phyloP scores from a whole-genome alignment of 2,888 invertebrate genomes.

The Metalampra italica region DNA sequence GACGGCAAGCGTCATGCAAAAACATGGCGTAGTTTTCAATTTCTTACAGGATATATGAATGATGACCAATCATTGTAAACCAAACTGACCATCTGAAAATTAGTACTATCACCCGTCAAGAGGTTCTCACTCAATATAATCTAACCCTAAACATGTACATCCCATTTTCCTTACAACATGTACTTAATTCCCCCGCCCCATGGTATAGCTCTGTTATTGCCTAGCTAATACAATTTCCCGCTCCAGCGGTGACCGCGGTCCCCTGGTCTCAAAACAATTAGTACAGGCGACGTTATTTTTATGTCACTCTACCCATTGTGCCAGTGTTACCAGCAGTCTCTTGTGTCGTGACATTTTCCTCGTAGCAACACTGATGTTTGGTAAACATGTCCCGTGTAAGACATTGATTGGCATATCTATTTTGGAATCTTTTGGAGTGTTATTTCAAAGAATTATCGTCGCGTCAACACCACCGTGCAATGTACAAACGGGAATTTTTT shows the following conservation, averaged over 20 bases:
- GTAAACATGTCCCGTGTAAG: background rate
- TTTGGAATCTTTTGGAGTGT: background rate
- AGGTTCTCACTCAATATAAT: too few relatives aligned
- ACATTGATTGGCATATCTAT: background rate
- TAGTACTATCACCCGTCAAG: too few relatives aligned
- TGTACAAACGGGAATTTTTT: too few relatives aligned
- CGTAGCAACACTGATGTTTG: background rate
- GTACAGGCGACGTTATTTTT: constrained; percentile 65
- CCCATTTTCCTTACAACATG: background rate
- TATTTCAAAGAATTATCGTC: too few relatives aligned
- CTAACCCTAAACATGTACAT: background rate
- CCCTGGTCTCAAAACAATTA: constrained; percentile 72
- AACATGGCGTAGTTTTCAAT: background rate
- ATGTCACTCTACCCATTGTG: constrained; percentile 46
- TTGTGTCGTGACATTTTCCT: constrained; percentile 31
- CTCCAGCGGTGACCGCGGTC: constrained; percentile 54
- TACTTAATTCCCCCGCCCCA: constrained; percentile 6
- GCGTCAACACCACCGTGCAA: too few relatives aligned
- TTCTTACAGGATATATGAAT: too few relatives aligned
- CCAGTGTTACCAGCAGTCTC: constrained; percentile 43
- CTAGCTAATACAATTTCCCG: constrained; percentile 70
- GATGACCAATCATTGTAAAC: too few relatives aligned
- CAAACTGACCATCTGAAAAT: too few relatives aligned
- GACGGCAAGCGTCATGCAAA: too few relatives aligned
- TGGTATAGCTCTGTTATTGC: constrained; percentile 36